Conservation (phyloP, 2,888 invertebrate genomes). For the Idaea biselata region DNA sequence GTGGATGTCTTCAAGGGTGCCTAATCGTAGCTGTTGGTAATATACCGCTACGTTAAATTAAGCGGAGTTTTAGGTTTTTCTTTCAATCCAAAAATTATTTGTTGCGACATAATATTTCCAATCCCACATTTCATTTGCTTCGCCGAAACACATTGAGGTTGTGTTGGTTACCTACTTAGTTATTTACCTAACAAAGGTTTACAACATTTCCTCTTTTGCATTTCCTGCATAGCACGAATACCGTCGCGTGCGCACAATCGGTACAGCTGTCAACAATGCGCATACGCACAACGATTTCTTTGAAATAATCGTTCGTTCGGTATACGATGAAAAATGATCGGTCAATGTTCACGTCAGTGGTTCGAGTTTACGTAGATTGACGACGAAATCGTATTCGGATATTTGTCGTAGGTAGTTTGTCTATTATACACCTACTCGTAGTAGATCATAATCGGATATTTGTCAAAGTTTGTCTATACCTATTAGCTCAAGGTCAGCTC, state of each 20-base stretch:
- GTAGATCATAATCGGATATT: not conserved
- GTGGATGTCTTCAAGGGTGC: no score
- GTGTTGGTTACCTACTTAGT: no score
- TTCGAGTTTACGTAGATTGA: not conserved
- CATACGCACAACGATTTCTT: constrained; percentile 31
- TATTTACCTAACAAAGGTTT: no score
- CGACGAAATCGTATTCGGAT: not conserved
- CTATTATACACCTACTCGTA: no score
- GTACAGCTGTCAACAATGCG: constrained; percentile 19
- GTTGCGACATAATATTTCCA: no score
- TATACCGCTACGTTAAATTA: no score
- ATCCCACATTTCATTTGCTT: no score
- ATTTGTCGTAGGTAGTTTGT: not conserved
- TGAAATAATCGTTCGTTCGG: constrained; percentile 22
- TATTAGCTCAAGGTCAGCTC: no score
- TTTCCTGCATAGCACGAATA: constrained; percentile 19
- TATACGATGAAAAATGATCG: constrained; percentile 18
- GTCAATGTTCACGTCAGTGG: constrained; percentile 20
- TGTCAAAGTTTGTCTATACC: not conserved
- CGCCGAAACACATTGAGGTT: no score
- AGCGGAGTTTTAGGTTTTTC: no score
- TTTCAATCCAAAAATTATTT: no score
- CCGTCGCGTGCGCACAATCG: constrained; percentile 31
- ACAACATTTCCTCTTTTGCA: constrained; percentile 19
- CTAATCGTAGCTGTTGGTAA: no score